Evolutionary conservation across 2,113 vertebrate species (phyloP).

Genomic region (Lepisosteus oculatus): DNA sequence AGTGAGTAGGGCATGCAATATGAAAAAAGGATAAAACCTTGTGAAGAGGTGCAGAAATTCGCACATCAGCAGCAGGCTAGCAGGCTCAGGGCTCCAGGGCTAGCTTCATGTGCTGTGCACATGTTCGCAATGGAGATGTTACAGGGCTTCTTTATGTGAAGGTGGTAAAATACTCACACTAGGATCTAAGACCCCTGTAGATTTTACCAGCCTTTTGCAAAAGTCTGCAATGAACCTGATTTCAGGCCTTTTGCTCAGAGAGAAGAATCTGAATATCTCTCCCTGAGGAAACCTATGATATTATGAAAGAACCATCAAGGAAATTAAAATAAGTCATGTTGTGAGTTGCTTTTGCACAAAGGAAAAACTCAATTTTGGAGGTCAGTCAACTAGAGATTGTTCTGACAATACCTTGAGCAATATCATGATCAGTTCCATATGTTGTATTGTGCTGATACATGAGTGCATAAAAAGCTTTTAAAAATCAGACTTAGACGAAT

Average conservation of each 20-base stretch:
- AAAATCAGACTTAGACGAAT: background rate
- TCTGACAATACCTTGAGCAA: constrained; percentile 12
- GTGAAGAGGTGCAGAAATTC: background rate
- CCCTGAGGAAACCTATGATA: background rate
- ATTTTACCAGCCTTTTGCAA: constrained; percentile 7
- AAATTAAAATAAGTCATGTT: constrained; percentile 8
- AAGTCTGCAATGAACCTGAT: constrained; percentile 5
- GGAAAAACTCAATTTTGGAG: background rate
- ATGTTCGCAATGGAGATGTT: background rate
- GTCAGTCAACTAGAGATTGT: constrained; percentile 7
- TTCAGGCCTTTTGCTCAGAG: background rate
- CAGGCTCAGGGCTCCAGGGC: background rate
- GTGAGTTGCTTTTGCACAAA: background rate
- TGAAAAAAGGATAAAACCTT: background rate
- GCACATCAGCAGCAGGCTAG: background rate
- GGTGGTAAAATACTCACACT: background rate
- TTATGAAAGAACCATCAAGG: background rate
- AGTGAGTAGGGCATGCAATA: background rate
- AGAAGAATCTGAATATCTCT: background rate
- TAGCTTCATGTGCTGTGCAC: constrained; percentile 7
- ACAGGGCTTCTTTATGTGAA: constrained; percentile 3
- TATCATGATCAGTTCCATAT: constrained; percentile 24
- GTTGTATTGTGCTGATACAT: constrained; percentile 14
- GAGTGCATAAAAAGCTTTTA: constrained; percentile 7
- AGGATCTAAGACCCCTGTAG: constrained; percentile 6